A percentile compares a stretch with the other conserved stretches of the same genome.
Conservation (phyloP, 1,140 invertebrate genomes). For the Drosophila nigromelanica region DNA sequence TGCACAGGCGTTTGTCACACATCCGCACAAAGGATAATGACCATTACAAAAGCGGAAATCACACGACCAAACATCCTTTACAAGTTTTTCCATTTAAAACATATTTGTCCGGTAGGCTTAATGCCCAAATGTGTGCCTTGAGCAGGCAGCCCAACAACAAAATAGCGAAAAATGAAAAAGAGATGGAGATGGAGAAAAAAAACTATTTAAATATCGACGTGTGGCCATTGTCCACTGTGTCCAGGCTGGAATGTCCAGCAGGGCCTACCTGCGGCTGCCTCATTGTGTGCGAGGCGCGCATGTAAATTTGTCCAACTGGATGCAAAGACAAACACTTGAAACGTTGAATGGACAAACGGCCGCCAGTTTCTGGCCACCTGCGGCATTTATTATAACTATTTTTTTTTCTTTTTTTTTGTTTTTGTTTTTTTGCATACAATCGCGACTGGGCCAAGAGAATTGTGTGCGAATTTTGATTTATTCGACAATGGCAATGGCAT, state of each 20-base stretch:
- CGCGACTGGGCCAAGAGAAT: constrained; percentile 36
- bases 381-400: constrained; percentile 52
- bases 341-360: constrained; percentile 42
- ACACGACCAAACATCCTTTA: constrained; percentile 64
- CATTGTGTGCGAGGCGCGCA: constrained; percentile 69
- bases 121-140: constrained; percentile 32
- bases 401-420: constrained; percentile 30
- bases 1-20: constrained; percentile 23
- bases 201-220: constrained; percentile 73
- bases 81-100: constrained; percentile 64
- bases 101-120: constrained; percentile 40
- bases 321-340: constrained; percentile 75
- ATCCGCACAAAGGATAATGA: constrained; percentile 58
- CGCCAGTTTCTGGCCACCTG: constrained; percentile 61
- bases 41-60: constrained; percentile 68
- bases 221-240: constrained; percentile 59
- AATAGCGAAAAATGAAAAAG: constrained; percentile 4
- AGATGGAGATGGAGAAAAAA: constrained; percentile 4
- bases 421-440: constrained; percentile 67
- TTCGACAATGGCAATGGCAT: constrained; percentile 57
- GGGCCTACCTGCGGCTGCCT: constrained; percentile 40
- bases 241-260: constrained; percentile 25
- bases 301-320: constrained; percentile 75
- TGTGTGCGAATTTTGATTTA: constrained; percentile 68
- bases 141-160: constrained; percentile 24